These are phyloP conservation scores for Pemphredon lugubris DNA, from an alignment of 2,888 invertebrate species.

Conservation along the genomic window DNA sequence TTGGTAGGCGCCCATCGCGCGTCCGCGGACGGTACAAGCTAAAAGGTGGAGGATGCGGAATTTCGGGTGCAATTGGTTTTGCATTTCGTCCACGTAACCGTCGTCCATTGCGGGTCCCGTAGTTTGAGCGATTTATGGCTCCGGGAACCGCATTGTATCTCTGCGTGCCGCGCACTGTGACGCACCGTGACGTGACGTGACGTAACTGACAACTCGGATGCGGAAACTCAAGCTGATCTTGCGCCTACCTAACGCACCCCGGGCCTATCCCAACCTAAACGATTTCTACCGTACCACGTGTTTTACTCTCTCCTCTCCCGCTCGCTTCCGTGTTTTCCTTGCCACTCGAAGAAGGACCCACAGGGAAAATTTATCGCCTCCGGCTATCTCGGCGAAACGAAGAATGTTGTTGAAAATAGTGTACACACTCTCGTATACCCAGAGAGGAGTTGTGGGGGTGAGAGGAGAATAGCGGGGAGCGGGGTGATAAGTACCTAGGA, in stretches of 20 bases:
- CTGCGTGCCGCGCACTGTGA: slow-evolving; percentile 64
- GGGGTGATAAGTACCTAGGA: slow-evolving; percentile 61
- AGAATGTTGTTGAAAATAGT: slow-evolving; percentile 70
- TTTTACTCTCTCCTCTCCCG: slow-evolving; percentile 14
- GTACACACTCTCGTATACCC: slow-evolving; percentile 62
- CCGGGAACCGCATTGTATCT: slow-evolving; percentile 71
- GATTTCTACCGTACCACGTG: slow-evolving; percentile 30
- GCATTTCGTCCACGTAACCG: slow-evolving; percentile 55
- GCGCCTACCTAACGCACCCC: slow-evolving; percentile 27
- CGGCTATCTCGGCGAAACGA: slow-evolving; percentile 67
- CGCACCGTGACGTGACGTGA: slow-evolving; percentile 71
- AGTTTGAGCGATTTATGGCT: slow-evolving; percentile 76
- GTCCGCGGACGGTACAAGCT: background rate
- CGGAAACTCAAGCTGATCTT: slow-evolving; percentile 37
- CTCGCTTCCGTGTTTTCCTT: slow-evolving; percentile 32
- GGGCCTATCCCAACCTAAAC: slow-evolving; percentile 28
- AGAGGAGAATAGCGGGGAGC: slow-evolving; percentile 41
- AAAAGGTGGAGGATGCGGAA: slow-evolving; percentile 17
- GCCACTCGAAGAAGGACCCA: slow-evolving; percentile 46
- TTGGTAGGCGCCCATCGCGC: no score
- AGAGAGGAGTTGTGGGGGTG: slow-evolving; percentile 34
- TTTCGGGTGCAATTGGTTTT: slow-evolving; percentile 52
- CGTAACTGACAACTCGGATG: slow-evolving; percentile 65
- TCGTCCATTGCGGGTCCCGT: slow-evolving; percentile 54
- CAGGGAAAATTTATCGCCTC: slow-evolving; percentile 71